Evolutionary conservation across 2,113 vertebrate species (phyloP).

Genomic region (Oryzias woworae): DNA sequence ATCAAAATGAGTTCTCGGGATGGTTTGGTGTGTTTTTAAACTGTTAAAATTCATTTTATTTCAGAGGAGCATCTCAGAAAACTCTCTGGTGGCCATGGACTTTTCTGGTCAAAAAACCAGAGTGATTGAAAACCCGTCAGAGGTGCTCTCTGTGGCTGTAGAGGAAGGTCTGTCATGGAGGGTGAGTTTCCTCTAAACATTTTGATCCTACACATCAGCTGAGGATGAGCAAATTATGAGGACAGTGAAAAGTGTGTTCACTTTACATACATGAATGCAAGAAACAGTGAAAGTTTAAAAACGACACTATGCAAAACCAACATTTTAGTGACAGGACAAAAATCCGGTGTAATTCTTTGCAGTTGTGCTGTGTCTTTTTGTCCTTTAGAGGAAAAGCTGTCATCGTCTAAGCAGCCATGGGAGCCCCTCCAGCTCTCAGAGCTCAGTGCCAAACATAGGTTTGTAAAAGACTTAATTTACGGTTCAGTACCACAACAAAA

Average conservation of each 20-base stretch:
- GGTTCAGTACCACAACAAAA: background rate
- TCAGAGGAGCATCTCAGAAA: constrained; percentile 97
- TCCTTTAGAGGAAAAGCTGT: constrained; percentile 88
- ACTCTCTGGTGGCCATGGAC: constrained; percentile 98
- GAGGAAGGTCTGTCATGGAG: constrained; percentile 96
- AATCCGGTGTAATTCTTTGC: background rate
- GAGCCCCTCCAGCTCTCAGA: constrained; percentile 83
- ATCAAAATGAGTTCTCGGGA: too few relatives aligned
- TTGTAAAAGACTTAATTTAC: constrained; percentile 20
- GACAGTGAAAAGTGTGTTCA: background rate
- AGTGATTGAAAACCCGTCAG: constrained; percentile 95
- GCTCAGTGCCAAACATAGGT: constrained; percentile 83
- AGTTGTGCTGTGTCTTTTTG: constrained; percentile 21
- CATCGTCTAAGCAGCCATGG: constrained; percentile 87
- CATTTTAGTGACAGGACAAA: background rate
- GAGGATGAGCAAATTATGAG: background rate
- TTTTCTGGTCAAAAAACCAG: constrained; percentile 94
- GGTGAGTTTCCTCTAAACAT: constrained; percentile 70
- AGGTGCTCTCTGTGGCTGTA: constrained; percentile 92
- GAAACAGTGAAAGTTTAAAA: too few relatives aligned
- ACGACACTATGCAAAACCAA: too few relatives aligned
- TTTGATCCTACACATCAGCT: background rate
- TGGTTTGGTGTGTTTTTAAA: too few relatives aligned
- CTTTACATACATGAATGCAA: too few relatives aligned
- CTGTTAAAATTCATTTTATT: constrained; percentile 26